Conservation (phyloP, 2,888 invertebrate genomes). For the Toxonevra muliebris region DNA sequence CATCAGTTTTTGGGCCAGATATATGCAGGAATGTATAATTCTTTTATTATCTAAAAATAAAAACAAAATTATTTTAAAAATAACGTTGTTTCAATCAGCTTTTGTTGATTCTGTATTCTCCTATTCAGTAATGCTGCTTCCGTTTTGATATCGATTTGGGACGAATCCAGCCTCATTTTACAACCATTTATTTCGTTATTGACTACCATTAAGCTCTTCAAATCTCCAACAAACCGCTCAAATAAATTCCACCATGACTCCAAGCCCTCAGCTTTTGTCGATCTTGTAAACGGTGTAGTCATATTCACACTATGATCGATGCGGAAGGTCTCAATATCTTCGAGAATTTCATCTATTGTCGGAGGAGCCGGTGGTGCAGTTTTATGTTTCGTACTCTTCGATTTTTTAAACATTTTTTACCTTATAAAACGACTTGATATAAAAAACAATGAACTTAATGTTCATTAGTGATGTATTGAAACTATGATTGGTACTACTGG, state of each 20-base stretch:
- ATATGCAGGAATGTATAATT: too few relatives aligned
- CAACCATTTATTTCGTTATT: constrained; percentile 50
- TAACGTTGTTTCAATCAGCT: constrained; percentile 32
- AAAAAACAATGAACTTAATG: neutral
- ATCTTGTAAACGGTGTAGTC: constrained; percentile 27
- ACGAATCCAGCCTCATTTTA: constrained; percentile 50
- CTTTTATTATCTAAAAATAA: too few relatives aligned
- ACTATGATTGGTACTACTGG: too few relatives aligned
- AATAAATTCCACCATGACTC: constrained; percentile 61
- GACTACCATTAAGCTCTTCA: constrained; percentile 52
- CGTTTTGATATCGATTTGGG: constrained; percentile 53
- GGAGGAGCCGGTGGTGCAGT: constrained; percentile 53
- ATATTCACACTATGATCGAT: constrained; percentile 38
- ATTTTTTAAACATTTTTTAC: constrained; percentile 51
- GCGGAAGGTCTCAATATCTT: constrained; percentile 60
- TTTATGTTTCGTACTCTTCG: constrained; percentile 40
- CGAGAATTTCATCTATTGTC: constrained; percentile 54
- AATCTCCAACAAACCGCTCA: constrained; percentile 58
- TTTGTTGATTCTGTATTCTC: constrained; percentile 50
- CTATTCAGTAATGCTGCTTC: constrained; percentile 50
- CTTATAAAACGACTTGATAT: neutral
- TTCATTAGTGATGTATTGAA: too few relatives aligned
- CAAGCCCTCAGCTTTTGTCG: constrained; percentile 36
- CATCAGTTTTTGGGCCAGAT: too few relatives aligned
- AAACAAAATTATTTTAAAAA: too few relatives aligned